Conservation (phyloP, 2,888 invertebrate genomes). For the Scelioninae gen. 2 region DNA sequence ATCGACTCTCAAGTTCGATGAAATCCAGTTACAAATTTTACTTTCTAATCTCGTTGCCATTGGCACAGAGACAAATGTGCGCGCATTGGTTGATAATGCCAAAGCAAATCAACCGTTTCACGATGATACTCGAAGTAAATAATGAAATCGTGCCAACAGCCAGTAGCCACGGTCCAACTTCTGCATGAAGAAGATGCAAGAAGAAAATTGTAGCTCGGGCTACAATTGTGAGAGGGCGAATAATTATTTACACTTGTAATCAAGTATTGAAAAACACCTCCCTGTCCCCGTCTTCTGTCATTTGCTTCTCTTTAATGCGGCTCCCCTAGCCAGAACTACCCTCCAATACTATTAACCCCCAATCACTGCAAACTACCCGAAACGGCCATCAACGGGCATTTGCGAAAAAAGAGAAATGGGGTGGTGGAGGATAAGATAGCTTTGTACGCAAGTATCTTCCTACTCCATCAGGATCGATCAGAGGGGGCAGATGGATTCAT, state of each 20-base stretch:
- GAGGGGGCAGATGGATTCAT: slow-evolving; percentile 35
- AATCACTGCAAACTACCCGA: slow-evolving; percentile 44
- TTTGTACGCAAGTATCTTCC: slow-evolving; percentile 9
- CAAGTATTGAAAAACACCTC: slow-evolving; percentile 23
- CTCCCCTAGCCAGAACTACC: slow-evolving; percentile 5
- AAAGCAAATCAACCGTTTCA: too few relatives aligned
- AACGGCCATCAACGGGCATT: slow-evolving; percentile 28
- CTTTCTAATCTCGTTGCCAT: too few relatives aligned
- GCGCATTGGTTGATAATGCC: too few relatives aligned
- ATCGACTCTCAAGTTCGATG: too few relatives aligned
- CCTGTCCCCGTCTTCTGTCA: slow-evolving; percentile 5
- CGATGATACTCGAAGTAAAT: too few relatives aligned
- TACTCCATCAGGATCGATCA: slow-evolving; percentile 22
- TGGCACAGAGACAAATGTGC: too few relatives aligned
- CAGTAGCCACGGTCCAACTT: too few relatives aligned
- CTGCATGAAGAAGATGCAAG: too few relatives aligned
- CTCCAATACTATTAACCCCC: slow-evolving; percentile 32
- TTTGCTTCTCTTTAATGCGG: slow-evolving; percentile 28
- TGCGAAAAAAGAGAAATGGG: slow-evolving; percentile 25
- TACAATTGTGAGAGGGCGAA: too few relatives aligned
- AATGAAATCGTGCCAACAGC: too few relatives aligned
- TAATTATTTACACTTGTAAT: slow-evolving; percentile 22
- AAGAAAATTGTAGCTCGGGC: too few relatives aligned
- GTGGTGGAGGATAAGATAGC: slow-evolving; percentile 14
- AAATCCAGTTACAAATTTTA: too few relatives aligned